phyloP scores from a whole-genome alignment of 2,113 vertebrate genomes.

The Atherinomorus stipes region DNA sequence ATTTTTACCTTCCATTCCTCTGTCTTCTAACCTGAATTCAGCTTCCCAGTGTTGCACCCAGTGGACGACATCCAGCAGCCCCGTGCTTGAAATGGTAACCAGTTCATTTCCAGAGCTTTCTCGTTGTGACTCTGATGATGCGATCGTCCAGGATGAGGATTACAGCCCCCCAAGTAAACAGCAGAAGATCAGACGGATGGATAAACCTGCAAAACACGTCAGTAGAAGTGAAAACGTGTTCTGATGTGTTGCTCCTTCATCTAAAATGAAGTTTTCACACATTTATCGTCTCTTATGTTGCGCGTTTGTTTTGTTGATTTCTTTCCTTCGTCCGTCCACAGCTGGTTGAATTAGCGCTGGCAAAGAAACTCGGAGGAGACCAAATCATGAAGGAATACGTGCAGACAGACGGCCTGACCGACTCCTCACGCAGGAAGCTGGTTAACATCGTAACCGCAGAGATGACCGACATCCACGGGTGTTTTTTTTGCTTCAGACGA shows the following conservation, averaged over 20 bases:
- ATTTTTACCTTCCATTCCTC: too few relatives aligned
- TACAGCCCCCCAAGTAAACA: not conserved
- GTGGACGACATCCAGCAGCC: too few relatives aligned
- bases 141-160: not conserved
- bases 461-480: slow-evolving; percentile 5
- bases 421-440: not conserved
- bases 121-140: too few relatives aligned
- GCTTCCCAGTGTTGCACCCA: too few relatives aligned
- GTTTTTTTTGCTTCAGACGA: not conserved
- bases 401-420: not conserved
- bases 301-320: not conserved
- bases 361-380: slow-evolving; percentile 2
- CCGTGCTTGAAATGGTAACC: too few relatives aligned
- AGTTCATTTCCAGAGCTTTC: too few relatives aligned
- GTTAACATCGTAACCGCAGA: not conserved
- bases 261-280: too few relatives aligned
- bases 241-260: too few relatives aligned
- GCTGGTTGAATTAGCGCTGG: not conserved
- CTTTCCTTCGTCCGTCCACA: not conserved
- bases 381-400: not conserved
- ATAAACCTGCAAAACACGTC: not conserved
- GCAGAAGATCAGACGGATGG: not conserved
- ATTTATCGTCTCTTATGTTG: too few relatives aligned
- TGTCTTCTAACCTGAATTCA: too few relatives aligned
- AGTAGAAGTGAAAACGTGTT: not conserved